Conservation (phyloP, 2,888 invertebrate genomes). For the Gryllus longicercus region DNA sequence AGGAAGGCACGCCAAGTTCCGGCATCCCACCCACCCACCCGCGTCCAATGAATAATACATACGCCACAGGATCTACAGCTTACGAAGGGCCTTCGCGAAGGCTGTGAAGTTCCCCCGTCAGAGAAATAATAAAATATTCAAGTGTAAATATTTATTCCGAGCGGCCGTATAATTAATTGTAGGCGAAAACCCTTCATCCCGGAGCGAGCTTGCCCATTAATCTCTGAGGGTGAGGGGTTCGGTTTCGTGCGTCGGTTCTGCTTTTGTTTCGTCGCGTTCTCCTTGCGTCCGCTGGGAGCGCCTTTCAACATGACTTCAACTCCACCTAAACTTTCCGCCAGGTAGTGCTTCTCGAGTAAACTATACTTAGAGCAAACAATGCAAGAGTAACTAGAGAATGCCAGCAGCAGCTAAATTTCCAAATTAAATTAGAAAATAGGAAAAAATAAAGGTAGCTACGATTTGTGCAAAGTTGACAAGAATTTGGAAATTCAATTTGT, state of each 20-base stretch:
- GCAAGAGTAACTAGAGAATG: no score
- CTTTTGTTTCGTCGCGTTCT: neutral
- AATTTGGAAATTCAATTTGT: no score
- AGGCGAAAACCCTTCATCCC: neutral
- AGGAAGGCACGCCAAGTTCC: neutral
- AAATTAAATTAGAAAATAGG: no score
- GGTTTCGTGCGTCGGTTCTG: neutral
- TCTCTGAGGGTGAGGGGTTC: neutral
- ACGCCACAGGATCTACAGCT: neutral
- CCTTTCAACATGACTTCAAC: no score
- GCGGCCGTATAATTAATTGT: constrained; percentile 6
- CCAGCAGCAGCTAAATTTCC: no score
- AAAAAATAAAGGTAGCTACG: no score
- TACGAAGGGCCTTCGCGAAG: neutral
- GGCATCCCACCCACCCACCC: neutral
- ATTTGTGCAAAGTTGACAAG: no score
- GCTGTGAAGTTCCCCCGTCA: neutral
- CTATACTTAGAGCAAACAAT: no score
- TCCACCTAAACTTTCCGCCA: no score
- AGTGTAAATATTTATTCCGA: neutral
- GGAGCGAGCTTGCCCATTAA: neutral
- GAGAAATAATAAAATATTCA: neutral
- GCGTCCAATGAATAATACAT: neutral
- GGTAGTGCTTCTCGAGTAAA: no score
- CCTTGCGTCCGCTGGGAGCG: no score